These are phyloP conservation scores for Tribolium freemani DNA, from an alignment of 2,888 invertebrate genomes.

Conservation along the genomic window DNA sequence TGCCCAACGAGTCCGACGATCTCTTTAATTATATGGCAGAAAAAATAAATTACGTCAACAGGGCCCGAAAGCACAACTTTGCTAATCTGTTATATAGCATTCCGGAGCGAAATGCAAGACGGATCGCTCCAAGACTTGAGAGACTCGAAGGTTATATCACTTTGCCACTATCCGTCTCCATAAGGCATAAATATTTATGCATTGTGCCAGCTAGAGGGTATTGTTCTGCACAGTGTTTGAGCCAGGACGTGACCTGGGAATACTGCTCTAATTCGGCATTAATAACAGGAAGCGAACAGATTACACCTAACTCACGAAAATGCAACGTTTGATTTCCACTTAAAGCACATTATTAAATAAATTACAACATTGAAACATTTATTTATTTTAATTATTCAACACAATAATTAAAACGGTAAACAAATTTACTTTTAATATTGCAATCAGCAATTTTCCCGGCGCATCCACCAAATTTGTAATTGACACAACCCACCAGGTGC, in stretches of 20 bases:
- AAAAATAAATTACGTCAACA: conserved; percentile 15
- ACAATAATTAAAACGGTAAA: background rate
- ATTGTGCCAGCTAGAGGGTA: conserved; percentile 25
- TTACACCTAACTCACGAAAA: background rate
- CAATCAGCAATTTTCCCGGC: background rate
- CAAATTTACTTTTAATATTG: background rate
- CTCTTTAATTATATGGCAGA: conserved; percentile 23
- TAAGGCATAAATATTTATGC: conserved; percentile 35
- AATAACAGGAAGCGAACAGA: conserved; percentile 28
- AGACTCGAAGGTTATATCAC: conserved; percentile 29
- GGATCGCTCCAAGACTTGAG: conserved; percentile 11
- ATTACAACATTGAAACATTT: no score
- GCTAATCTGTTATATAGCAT: conserved; percentile 19
- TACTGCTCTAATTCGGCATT: conserved; percentile 20
- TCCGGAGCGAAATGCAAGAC: conserved; percentile 11
- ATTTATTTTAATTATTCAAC: background rate
- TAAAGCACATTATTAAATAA: background rate
- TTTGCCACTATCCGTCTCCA: conserved; percentile 26
- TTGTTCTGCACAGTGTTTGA: conserved; percentile 22
- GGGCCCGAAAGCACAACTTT: background rate
- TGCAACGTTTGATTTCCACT: background rate
- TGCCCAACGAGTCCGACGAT: background rate
- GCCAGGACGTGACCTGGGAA: conserved; percentile 28
- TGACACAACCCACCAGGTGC: background rate
- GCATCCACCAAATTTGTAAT: background rate